phyloP scores from a whole-genome alignment of 2,888 invertebrate genomes.

The Himalopsyche japonica region DNA sequence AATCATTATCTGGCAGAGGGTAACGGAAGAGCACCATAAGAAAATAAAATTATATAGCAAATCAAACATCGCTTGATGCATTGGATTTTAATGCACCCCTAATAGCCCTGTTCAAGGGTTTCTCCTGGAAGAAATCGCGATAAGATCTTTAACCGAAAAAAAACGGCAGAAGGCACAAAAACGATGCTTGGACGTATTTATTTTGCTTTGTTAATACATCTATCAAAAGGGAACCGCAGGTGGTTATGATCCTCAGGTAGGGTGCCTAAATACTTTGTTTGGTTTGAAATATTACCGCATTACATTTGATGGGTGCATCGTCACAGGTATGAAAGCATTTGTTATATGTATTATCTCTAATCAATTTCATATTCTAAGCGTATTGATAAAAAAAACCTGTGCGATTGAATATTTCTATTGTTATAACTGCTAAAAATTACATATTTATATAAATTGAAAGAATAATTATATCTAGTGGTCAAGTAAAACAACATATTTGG shows the following conservation, averaged over 20 bases:
- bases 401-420: too few relatives aligned
- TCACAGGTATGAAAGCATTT: neutral
- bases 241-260: constrained; percentile 1
- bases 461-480: too few relatives aligned
- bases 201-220: constrained; percentile 37
- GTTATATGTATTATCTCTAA: too few relatives aligned
- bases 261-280: neutral
- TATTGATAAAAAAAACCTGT: too few relatives aligned
- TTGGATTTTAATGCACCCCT: constrained; percentile 64
- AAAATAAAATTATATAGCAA: constrained; percentile 50
- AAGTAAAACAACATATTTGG: too few relatives aligned
- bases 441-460: too few relatives aligned
- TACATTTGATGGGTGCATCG: neutral
- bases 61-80: constrained; percentile 65
- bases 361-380: too few relatives aligned
- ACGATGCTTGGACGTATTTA: constrained; percentile 25
- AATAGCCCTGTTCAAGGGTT: constrained; percentile 48
- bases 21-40: constrained; percentile 28
- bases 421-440: too few relatives aligned
- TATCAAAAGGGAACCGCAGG: constrained; percentile 25
- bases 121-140: constrained; percentile 7
- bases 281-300: neutral
- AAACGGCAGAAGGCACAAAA: constrained; percentile 13
- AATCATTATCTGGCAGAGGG: constrained; percentile 35
- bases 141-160: constrained; percentile 10